phyloP scores from a whole-genome alignment of 2,113 vertebrate species.

The Lophius piscatorius region DNA sequence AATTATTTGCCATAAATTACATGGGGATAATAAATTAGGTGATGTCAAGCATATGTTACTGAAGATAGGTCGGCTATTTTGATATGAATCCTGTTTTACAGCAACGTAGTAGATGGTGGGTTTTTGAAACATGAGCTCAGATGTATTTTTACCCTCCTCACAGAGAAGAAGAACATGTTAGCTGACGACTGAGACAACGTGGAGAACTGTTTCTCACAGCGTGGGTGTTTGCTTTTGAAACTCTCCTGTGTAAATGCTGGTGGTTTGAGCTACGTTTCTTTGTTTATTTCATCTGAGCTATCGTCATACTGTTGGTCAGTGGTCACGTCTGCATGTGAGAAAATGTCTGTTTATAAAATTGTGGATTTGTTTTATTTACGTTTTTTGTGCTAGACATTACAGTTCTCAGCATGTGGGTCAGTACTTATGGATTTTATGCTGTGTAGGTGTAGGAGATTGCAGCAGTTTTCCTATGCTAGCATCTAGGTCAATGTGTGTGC shows the following conservation, averaged over 20 bases:
- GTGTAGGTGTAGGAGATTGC: conserved; percentile 51
- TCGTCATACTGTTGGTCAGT: conserved; percentile 1
- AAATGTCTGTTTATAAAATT: conserved; percentile 7
- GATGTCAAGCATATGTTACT: not conserved
- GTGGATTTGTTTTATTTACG: conserved; percentile 14
- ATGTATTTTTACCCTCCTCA: conserved; percentile 24
- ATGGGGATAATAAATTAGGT: not conserved
- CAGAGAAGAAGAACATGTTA: conserved; percentile 10
- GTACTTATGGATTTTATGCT: conserved; percentile 42
- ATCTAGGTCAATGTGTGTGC: conserved; percentile 17
- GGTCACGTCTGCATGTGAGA: conserved; percentile 4
- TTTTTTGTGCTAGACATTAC: conserved; percentile 27
- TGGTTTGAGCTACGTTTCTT: too few species aligned
- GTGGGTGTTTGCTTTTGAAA: conserved; percentile 33
- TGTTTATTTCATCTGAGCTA: conserved; percentile 1
- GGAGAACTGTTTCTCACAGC: not conserved
- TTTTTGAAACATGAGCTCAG: conserved; percentile 18
- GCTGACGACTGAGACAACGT: conserved; percentile 16
- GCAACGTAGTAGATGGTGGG: not conserved
- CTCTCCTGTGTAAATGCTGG: conserved; percentile 36
- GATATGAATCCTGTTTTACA: conserved; percentile 1
- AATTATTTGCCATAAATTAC: too few species aligned
- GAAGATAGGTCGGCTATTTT: not conserved
- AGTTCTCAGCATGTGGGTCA: conserved; percentile 52
- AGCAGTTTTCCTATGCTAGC: conserved; percentile 18